Evolutionary conservation across 2,888 invertebrate genomes (phyloP), one percentile per base, ranked within the genome.

Genomic region (Stenichneumon culpator): DNA sequence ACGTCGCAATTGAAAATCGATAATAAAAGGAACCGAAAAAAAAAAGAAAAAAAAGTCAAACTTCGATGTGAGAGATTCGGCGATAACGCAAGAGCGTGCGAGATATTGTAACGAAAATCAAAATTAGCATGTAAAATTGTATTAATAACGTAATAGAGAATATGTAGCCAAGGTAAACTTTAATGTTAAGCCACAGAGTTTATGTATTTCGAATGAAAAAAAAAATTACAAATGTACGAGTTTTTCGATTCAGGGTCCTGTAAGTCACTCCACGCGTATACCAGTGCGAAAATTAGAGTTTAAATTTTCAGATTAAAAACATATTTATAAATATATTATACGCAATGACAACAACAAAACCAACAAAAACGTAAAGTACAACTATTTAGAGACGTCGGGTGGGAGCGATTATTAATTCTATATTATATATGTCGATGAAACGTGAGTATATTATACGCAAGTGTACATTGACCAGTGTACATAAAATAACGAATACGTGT

Each of bases 21-120:
- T 69, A 80, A 75, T 69, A 60, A 84, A 67, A 19, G 22, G 68
- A 54, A 63, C 36, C 16, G 19, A 22, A 2, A 28, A 28, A 11
- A 11, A 14, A 39, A 36, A 60, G 11, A 22, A 68, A 50, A 28
- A 54, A 52, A 22, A 60, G 47, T 69, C 25, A 47, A 75, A 69
- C 39, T 72, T 52, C n/a, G 50, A 50, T 50, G 16, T 28, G 54
- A 75, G 50, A 47, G 32, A 57, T 57, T 57, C 11, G 57, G 4
- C 14, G 22, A 79, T 7, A 44, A 57, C 50, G 73, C 14, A 47
- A 57, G 36, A 54, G 69, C 69, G 69, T 74, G 52, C 25, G 70
- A 78, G 77, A 84, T 72, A 79, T 85, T 79, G 82, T 82, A 85
- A 85, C 82, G 82, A 82, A 86, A 87, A 88, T 88, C 88, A 88